Evolutionary conservation across 2,113 vertebrate species (phyloP), one percentile per base, ranked within the genome.

Genomic region (Rhineura floridana): DNA sequence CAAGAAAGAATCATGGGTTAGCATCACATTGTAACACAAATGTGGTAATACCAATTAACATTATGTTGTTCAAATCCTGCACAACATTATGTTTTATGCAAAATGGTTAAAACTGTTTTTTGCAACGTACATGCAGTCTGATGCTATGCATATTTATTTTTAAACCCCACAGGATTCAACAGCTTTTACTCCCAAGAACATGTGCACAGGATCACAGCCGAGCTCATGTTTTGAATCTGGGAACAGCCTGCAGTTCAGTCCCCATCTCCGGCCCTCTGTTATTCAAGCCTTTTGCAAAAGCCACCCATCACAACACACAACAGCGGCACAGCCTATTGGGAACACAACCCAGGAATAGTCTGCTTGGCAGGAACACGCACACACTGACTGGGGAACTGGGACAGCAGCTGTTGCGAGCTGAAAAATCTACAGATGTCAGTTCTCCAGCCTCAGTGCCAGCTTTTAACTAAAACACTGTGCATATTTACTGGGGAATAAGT

Each of bases 401-500:
- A 10, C 12, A 59, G 83, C 93, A 93, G 93, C 90, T 92, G 93
- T 36, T 39, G 91, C 91, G 89, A 90, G 95, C 92, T 90, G 25
- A n/a, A 87, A 89, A 52, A 42, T 6, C 10, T 0, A 3, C 78
- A 63, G 67, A 65, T 0, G 1, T 39, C 84, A 89, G 83, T 59
- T 90, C 59, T 87, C 23, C 12, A 0, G 4, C 73, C 63, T 81
- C 62, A 52, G 55, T 42, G 76, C 17, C 42, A 39, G 80, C 59
- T 59, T 19, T 50, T 52, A 0, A 39, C 11, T 5, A 21, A 62
- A 62, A 62, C 55, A 33, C 19, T 6, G 21, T 21, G 50, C 33
- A 36, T 21, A 21, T 52, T 52, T 81, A 59, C 55, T 59, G 55
- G 79, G 79, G 73, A 30, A 25, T 46, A 28, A 30, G 73, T 9